Base-by-base conservation (phyloP, 2,797 vertebrate genomes). In the Chaenodraco wilsoni region DNA sequence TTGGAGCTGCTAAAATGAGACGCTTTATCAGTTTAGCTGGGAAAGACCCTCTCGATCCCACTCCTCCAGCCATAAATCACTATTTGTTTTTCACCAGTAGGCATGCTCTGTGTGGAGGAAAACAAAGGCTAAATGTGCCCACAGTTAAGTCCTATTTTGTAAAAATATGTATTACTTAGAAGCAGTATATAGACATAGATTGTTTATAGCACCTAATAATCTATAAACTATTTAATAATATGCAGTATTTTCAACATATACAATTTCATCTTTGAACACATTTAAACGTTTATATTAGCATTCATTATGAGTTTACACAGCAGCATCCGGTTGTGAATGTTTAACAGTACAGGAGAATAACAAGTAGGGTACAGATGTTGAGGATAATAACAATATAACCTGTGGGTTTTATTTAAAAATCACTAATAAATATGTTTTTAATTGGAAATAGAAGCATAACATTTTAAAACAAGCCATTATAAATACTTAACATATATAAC, bases 21-120 rank as follows among this genome's bases (percentile, higher is more conserved):
- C 80, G 91, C 84, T 84, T 93, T 93, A 91, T 93, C 92, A 90
- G 82, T 88, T 79, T 54, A 79, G 81, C 88, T 86, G 85, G 86
- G 88, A 89, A 90, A 88, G 78, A 83, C 84, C 84, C 74, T 66
- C 78, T 66, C 78, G 19, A 79, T 86, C 81, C 71, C 62, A 65
- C 48, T 75, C 78, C 87, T 74, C 56, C 61, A 72, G 69, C 79
- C 88, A 86, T 84, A 89, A 89, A 88, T 87, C 87, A 83, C 74
- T 67, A 62, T 85, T 85, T 76, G 79, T 85, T 85, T 87, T 76
- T 65, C 54, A 63, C 79, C 41, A 73, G 69, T 72, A 67, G 77
- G 79, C 64, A 79, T 57, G 73, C 75, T 81, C 72, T 43, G 72
- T 49, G 5, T 58, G 63, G 49, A 48, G 50, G 27, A 21, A 46